These are phyloP conservation scores for Lasiurus borealis DNA, from an alignment of 2,113 vertebrate genomes.

Conservation along the genomic window DNA sequence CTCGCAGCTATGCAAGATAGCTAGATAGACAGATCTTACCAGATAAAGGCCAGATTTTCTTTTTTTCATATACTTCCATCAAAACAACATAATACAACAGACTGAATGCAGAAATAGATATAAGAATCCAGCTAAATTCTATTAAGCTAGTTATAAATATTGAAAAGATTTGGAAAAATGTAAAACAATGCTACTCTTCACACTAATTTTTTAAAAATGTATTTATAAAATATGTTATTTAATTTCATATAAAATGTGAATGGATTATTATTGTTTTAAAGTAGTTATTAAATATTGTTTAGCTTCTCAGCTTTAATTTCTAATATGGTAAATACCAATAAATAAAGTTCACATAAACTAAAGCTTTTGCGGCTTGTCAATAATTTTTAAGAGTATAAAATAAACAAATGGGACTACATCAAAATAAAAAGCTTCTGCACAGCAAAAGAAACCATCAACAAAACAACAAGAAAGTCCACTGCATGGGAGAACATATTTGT, in stretches of 20 bases:
- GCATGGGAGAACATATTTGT: no score
- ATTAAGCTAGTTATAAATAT: neutral
- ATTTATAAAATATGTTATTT: neutral
- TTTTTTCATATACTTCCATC: neutral
- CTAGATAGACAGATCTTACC: neutral
- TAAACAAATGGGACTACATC: neutral
- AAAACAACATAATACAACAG: neutral
- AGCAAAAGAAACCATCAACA: no score
- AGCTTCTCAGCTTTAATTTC: neutral
- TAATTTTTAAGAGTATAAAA: slow-evolving; percentile 6
- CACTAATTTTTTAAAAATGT: neutral
- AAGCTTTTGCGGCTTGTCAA: neutral
- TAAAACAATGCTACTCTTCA: neutral
- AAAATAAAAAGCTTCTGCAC: no score
- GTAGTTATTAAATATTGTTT: neutral
- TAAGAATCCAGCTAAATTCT: neutral
- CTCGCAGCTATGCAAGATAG: neutral
- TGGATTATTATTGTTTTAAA: neutral
- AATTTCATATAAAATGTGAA: neutral
- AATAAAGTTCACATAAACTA: neutral
- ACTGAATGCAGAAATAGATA: neutral
- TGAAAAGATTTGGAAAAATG: neutral
- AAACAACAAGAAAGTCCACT: no score
- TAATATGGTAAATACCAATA: neutral
- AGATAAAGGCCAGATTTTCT: neutral